Conservation (phyloP, 2,797 vertebrate species). For the Cynodonichthys magdalenae region DNA sequence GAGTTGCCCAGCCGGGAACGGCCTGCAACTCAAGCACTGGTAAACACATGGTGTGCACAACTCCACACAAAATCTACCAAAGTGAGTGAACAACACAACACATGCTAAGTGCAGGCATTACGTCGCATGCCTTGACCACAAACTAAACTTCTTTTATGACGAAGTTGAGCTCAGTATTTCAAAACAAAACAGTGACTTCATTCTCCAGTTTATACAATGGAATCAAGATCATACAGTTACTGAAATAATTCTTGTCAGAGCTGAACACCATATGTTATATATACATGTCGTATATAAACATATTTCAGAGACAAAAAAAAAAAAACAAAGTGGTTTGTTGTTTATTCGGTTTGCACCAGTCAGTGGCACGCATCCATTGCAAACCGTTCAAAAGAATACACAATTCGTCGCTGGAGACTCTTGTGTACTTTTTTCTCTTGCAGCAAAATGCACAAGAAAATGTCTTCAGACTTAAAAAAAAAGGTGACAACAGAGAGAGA, state of each 20-base stretch:
- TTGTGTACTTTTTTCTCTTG: constrained; percentile 82
- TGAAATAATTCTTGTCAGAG: constrained; percentile 60
- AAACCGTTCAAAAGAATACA: constrained; percentile 89
- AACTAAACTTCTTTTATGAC: constrained; percentile 64
- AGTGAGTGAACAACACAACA: constrained; percentile 90
- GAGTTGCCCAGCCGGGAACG: constrained; percentile 88
- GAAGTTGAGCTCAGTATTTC: constrained; percentile 58
- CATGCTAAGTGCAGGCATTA: constrained; percentile 95
- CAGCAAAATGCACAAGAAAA: constrained; percentile 61
- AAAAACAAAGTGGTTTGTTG: constrained; percentile 41
- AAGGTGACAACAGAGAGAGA: constrained; percentile 44
- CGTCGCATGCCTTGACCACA: constrained; percentile 89
- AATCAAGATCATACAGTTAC: constrained; percentile 71
- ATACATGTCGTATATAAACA: constrained; percentile 80
- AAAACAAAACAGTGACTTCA: constrained; percentile 64
- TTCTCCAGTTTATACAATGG: constrained; percentile 85
- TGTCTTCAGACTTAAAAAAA: constrained; percentile 45
- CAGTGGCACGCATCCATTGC: constrained; percentile 85
- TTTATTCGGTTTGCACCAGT: constrained; percentile 65
- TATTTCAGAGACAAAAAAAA: constrained; percentile 63
- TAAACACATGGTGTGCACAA: constrained; percentile 88
- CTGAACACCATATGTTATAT: constrained; percentile 79
- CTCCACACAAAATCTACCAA: constrained; percentile 86
- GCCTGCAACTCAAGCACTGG: constrained; percentile 94
- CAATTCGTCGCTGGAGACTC: constrained; percentile 79